Percentiles rank a stretch among this genome's conserved stretches.
Evolutionary conservation across 2,797 vertebrate genomes (phyloP).

Genomic region (Manis javanica): DNA sequence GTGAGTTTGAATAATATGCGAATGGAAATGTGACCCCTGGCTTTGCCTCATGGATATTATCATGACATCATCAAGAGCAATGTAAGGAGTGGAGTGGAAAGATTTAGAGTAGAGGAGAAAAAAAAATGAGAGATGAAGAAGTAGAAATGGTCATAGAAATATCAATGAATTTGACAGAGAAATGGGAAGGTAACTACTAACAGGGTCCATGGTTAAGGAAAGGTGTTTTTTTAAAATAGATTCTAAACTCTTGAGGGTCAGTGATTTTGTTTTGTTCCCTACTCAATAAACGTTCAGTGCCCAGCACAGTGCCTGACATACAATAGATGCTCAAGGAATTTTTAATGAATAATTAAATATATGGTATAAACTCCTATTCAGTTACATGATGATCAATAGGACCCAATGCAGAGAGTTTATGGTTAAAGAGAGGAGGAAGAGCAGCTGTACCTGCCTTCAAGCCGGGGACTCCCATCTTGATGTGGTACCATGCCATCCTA

Average conservation of each 20-base stretch:
- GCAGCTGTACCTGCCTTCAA: fast-evolving
- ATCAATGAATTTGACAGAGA: neutral
- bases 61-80: neutral
- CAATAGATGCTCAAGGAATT: neutral
- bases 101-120: neutral
- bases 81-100: neutral
- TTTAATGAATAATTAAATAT: neutral
- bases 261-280: neutral
- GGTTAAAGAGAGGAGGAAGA: neutral
- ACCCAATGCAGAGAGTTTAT: neutral
- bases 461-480: neutral
- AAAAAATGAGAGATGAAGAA: neutral
- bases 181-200: neutral
- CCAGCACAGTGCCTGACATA: neutral
- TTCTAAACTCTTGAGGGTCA: neutral
- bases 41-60: neutral
- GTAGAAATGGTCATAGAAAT: neutral
- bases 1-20: neutral
- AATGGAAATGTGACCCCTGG: neutral
- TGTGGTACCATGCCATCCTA: neutral
- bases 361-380: neutral
- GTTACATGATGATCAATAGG: no score
- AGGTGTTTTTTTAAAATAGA: neutral
- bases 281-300: neutral
- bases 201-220: neutral